Evolutionary conservation across 2,797 vertebrate genomes (phyloP), one percentile per base, ranked within the genome.

Genomic region (Benthosema pterotum): DNA sequence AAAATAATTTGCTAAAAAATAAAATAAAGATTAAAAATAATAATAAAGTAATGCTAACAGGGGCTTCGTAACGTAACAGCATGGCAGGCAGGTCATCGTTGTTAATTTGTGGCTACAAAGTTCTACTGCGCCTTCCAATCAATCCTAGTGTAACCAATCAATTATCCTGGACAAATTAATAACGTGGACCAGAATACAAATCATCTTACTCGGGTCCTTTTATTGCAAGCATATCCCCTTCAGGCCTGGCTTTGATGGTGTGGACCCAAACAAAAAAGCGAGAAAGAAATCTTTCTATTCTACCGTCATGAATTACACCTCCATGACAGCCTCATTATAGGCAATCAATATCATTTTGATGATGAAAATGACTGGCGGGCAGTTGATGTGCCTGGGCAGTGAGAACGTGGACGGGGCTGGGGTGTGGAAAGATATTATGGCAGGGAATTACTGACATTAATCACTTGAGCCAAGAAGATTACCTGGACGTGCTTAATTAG

Each of bases 381-480:
- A 3, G 60, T 42, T 64, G 63, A 48, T 78, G 70, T 43, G 42
- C 70, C 78, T 0, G 4, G 63, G 67, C 73, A 43, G 52, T 63
- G 51, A 72, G 57, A 74, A 83, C 57, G n/a, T n/a, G n/a, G n/a
- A 71, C n/a, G 25, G 42, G 61, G 47, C 53, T 49, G 32, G 32
- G 61, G 47, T 15, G 55, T 58, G 56, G 50, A 69, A n/a, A 65
- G 71, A 85, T 72, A 69, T 70, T 71, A 83, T 50, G 66, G 82
- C 52, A 58, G 72, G 72, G 72, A 77, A 84, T 77, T 58, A 82
- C 59, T 65, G 63, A 71, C 71, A 85, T 85, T 77, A 81, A 85
- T 87, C 80, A 84, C 76, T 64, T 69, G 54, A 72, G 65, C 59
- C 52, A 51, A 57, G 42, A 53, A 83, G 73, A 88, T 84, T 72